Evolutionary conservation across 2,888 invertebrate genomes (phyloP).

Genomic region (Ommatoiulus sabulosus): DNA sequence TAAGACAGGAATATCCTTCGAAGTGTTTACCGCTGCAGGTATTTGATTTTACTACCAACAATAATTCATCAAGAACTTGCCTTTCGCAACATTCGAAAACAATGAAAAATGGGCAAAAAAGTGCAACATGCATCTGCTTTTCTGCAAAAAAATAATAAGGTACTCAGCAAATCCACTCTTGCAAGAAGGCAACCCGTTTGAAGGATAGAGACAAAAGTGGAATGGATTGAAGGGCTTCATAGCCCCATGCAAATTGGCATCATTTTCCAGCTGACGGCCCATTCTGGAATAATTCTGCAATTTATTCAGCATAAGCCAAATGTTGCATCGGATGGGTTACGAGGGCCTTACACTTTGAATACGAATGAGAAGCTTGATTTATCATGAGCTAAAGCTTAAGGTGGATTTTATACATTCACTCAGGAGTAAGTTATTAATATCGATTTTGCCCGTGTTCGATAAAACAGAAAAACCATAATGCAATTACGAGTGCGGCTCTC

Average conservation of each 20-base stretch:
- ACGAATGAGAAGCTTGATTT: not conserved
- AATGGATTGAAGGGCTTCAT: not conserved
- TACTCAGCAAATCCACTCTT: not conserved
- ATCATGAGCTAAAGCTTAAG: not conserved
- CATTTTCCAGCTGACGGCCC: not conserved
- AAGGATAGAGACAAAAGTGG: not conserved
- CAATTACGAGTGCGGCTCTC: slow-evolving; percentile 15
- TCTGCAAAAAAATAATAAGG: too few relatives aligned
- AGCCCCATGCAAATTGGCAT: not conserved
- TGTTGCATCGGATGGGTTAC: not conserved
- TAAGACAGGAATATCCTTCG: too few relatives aligned
- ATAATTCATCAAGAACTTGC: too few relatives aligned
- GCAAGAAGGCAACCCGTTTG: not conserved
- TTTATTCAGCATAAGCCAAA: not conserved
- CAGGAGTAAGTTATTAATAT: not conserved
- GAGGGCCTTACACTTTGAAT: not conserved
- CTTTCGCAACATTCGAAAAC: too few relatives aligned
- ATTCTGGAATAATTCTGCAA: not conserved
- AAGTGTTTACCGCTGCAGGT: too few relatives aligned
- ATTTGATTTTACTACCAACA: too few relatives aligned
- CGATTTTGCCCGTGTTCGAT: slow-evolving; percentile 1
- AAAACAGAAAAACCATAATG: not conserved
- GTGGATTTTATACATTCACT: not conserved
- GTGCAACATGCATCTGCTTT: too few relatives aligned
- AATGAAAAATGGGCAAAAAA: too few relatives aligned